Base-by-base conservation (phyloP, 1,140 invertebrate genomes). In the Pinna nobilis region DNA sequence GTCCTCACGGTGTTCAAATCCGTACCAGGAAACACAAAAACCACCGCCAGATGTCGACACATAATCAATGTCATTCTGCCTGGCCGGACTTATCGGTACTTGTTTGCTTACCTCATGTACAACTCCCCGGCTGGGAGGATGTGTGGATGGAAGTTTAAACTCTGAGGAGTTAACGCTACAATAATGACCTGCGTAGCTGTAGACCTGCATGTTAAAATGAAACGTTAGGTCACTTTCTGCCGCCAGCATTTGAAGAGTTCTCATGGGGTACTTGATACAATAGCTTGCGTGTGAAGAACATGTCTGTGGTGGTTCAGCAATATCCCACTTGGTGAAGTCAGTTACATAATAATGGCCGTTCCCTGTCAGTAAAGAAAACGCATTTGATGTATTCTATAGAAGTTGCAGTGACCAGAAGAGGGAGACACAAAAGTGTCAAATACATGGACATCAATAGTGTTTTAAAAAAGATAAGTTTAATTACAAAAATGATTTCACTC, bases 101-200 rank as follows among this genome's bases (percentile, higher is more conserved):
- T 41, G 4, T 25, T 30, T 33, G 4, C 11, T 0, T 23, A 76
- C 57, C 11, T 76, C 78, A 39, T 57, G n/a, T 3, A 79, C 67
- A 9, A 70, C 50, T 3, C 66, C 78, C 7, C 44, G 35, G 13
- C 59, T 33, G 20, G 78, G 78, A 6, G 73, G 73, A 18, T 59
- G 68, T 23, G 49, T 44, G n/a, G 74, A 64, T 30, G 78, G 78
- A 28, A 79, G 35, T 23, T 25, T 51, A 25, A 74, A 57, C 7
- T 57, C 28, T 51, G 44, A 20, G 11, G 66, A 70, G 18, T 64
- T 67, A 0, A 77, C 67, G 7, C 28, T 68, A 37, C 44, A 65
- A 18, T 39, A 66, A 37, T 76, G 71, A 23, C 78, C 74, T 5
- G 74, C 78, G 35, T 55, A 57, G 44, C 77, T 79, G 25, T 30